A percentile compares a stretch with the other conserved stretches of the same genome.
These are phyloP conservation scores for Myripristis murdjan DNA, from an alignment of 2,797 vertebrate genomes.

Conservation along the genomic window DNA sequence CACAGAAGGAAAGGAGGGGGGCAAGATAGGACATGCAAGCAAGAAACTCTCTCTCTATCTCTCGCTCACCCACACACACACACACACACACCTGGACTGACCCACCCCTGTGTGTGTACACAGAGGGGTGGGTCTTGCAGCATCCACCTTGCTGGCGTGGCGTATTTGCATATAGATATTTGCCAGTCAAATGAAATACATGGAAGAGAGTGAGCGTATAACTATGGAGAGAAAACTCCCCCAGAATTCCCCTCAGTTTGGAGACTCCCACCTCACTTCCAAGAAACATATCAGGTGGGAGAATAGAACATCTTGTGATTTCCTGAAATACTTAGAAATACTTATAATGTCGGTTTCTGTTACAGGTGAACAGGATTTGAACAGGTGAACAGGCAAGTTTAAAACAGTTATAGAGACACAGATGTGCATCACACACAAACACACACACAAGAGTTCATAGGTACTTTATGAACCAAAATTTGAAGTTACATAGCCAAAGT, in stretches of 20 bases:
- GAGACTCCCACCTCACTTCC: constrained; percentile 47
- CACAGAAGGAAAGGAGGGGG: constrained; percentile 19
- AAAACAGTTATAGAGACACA: no score
- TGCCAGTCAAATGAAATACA: constrained; percentile 77
- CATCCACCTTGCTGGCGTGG: constrained; percentile 21
- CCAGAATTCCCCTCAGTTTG: constrained; percentile 61
- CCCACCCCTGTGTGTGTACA: constrained; percentile 29
- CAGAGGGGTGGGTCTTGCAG: constrained; percentile 19
- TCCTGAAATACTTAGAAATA: not conserved
- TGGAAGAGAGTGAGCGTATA: constrained; percentile 41
- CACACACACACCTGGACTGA: constrained; percentile 9
- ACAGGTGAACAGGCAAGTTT: no score
- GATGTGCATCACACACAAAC: no score
- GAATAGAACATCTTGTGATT: not conserved
- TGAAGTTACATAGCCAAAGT: no score
- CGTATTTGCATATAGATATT: constrained; percentile 75
- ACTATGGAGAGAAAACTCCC: constrained; percentile 42
- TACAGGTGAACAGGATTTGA: no score
- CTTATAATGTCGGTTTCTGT: not conserved
- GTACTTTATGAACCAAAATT: no score
- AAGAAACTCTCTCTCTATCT: constrained; percentile 4
- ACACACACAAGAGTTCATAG: no score
- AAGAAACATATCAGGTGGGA: constrained; percentile 27
- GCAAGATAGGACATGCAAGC: constrained; percentile 62
- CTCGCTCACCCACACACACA: not conserved